phyloP scores from a whole-genome alignment of 2,113 vertebrate genomes.

The Oreochromis aureus region DNA sequence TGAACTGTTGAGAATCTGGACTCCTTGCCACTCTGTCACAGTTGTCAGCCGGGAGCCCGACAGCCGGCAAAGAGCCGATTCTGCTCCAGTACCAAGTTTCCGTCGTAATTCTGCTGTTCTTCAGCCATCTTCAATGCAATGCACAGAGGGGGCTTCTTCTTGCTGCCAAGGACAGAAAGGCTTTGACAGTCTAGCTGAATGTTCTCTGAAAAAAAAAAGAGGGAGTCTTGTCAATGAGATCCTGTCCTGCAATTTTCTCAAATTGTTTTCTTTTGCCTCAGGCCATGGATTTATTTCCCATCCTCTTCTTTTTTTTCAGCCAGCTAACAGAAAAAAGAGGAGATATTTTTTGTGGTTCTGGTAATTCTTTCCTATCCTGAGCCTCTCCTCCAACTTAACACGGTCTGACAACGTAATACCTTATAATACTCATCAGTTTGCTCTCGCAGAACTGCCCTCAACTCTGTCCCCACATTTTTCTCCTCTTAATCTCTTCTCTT shows the following conservation, averaged over 20 bases:
- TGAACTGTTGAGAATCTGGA: conserved; percentile 20
- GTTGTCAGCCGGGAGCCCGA: conserved; percentile 34
- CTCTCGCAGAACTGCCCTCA: neutral
- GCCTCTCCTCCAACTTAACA: neutral
- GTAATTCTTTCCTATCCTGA: neutral
- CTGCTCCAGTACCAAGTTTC: conserved; percentile 28
- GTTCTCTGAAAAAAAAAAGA: neutral
- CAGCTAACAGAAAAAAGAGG: neutral
- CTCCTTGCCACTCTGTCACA: neutral
- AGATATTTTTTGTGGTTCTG: neutral
- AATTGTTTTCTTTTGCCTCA: conserved; percentile 17
- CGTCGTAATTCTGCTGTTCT: conserved; percentile 25
- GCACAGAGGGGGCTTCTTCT: conserved; percentile 15
- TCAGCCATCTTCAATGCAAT: conserved; percentile 25
- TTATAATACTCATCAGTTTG: neutral
- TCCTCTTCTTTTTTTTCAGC: neutral
- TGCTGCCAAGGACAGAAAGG: conserved; percentile 45
- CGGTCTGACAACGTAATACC: neutral
- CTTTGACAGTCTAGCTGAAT: conserved; percentile 38
- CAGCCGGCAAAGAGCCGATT: conserved; percentile 24
- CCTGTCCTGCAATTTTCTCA: conserved; percentile 17
- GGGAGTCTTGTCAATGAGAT: neutral
- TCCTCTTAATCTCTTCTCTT: neutral
- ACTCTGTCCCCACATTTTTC: neutral
- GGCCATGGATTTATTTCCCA: neutral